Percentiles rank a stretch among this genome's conserved stretches.
These are phyloP conservation scores for Triplophysa dalaica DNA, from an alignment of 2,113 vertebrate species.

Conservation along the genomic window DNA sequence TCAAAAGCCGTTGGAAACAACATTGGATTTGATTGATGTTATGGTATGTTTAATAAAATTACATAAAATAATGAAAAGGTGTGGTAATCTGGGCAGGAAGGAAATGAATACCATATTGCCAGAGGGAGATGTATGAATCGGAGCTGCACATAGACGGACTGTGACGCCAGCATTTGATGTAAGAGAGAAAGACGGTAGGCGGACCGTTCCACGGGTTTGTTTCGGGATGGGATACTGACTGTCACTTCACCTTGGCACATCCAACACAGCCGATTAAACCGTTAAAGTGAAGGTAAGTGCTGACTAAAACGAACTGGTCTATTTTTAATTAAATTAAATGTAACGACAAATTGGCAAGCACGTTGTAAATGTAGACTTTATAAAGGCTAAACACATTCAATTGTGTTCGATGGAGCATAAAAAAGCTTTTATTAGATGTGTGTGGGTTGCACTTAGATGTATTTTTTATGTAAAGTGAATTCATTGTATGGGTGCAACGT, in stretches of 20 bases:
- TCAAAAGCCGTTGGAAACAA: background rate
- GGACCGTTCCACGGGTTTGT: conserved; percentile 42
- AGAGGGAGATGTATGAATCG: background rate
- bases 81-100: background rate
- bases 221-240: conserved; percentile 42
- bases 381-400: too few species aligned
- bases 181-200: conserved; percentile 63
- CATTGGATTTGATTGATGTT: background rate
- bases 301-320: background rate
- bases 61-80: conserved; percentile 3
- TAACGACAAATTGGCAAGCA: background rate
- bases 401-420: background rate
- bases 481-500: background rate
- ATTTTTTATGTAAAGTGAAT: background rate
- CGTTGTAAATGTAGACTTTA: too few species aligned
- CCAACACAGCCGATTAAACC: conserved; percentile 30
- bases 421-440: background rate
- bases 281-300: conserved; percentile 44
- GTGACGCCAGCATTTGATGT: conserved; percentile 73
- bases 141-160: background rate
- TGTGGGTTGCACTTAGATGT: background rate
- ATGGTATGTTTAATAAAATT: background rate
- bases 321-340: background rate
- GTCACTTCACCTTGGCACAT: conserved; percentile 28
- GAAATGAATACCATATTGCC: background rate